A percentile compares a stretch with the other conserved stretches of the same genome.
Conservation (phyloP, 2,113 vertebrate species). For the Polypterus bichir region DNA sequence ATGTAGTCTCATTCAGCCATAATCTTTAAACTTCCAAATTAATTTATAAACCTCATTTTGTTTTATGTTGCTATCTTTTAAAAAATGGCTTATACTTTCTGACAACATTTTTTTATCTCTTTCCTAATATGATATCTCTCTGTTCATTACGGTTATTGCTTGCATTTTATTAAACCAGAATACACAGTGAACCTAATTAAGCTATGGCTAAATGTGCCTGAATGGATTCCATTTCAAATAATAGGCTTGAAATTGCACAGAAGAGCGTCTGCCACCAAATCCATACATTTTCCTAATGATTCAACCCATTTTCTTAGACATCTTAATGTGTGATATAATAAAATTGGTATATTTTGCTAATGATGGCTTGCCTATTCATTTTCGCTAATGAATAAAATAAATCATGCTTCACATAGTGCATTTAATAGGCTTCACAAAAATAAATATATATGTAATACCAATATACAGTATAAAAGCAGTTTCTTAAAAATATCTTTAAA, state of each 20-base stretch:
- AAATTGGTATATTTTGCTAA: slow-evolving; percentile 34
- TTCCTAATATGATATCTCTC: slow-evolving; percentile 23
- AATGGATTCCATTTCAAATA: slow-evolving; percentile 57
- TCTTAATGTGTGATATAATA: slow-evolving; percentile 43
- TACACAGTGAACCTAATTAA: slow-evolving; percentile 45
- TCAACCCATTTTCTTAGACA: slow-evolving; percentile 58
- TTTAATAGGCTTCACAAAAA: no score
- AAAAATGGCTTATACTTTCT: no score
- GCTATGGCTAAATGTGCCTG: slow-evolving; percentile 38
- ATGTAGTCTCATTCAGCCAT: no score
- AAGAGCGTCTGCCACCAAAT: slow-evolving; percentile 56
- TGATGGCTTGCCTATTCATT: background rate
- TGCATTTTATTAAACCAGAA: slow-evolving; percentile 30
- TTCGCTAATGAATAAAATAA: background rate
- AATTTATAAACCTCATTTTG: no score
- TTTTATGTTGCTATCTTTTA: no score
- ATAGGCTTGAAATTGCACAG: slow-evolving; percentile 40
- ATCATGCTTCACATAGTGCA: no score
- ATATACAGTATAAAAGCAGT: no score
- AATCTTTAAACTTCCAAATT: no score
- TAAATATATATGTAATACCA: no score
- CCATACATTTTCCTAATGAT: slow-evolving; percentile 55
- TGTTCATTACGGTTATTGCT: slow-evolving; percentile 28
- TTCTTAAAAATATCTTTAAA: no score
- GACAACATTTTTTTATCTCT: slow-evolving; percentile 14